Evolutionary conservation across 1,140 invertebrate genomes (phyloP).

Genomic region (Trachymyrmex septentrionalis): DNA sequence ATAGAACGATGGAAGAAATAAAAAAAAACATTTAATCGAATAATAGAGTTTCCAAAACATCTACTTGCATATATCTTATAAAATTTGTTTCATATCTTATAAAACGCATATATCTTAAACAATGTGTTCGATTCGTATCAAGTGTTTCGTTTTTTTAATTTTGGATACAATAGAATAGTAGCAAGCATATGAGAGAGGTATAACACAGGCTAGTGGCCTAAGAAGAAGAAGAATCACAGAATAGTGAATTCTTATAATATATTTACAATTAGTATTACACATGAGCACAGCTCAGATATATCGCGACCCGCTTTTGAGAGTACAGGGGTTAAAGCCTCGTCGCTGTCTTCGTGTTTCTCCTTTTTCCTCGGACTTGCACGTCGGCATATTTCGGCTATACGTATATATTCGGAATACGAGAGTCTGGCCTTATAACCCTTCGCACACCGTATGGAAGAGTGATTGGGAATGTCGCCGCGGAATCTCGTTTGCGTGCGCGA

Average conservation of each 20-base stretch:
- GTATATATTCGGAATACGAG: constrained; percentile 58
- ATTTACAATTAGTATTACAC: constrained; percentile 3
- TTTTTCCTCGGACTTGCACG: constrained; percentile 25
- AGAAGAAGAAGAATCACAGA: no score
- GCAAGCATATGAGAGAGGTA: no score
- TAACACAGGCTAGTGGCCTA: no score
- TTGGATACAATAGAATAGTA: not conserved
- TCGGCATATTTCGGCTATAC: constrained; percentile 54
- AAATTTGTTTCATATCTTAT: not conserved
- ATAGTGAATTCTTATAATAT: constrained; percentile 12
- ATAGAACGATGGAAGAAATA: not conserved
- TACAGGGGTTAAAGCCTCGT: constrained; percentile 43
- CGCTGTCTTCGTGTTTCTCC: constrained; percentile 23
- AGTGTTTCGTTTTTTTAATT: not conserved
- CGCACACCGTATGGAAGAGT: constrained; percentile 66
- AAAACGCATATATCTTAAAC: no score
- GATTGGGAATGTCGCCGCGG: constrained; percentile 77
- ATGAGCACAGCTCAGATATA: constrained; percentile 6
- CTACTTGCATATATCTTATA: not conserved
- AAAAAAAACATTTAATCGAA: not conserved
- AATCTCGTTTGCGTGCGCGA: constrained; percentile 78
- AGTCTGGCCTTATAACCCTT: constrained; percentile 71
- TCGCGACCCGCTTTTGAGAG: constrained; percentile 38
- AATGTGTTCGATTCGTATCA: not conserved
- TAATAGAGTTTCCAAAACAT: not conserved